Conservation (phyloP, 2,113 vertebrate genomes). For the Enhydra lutris region DNA sequence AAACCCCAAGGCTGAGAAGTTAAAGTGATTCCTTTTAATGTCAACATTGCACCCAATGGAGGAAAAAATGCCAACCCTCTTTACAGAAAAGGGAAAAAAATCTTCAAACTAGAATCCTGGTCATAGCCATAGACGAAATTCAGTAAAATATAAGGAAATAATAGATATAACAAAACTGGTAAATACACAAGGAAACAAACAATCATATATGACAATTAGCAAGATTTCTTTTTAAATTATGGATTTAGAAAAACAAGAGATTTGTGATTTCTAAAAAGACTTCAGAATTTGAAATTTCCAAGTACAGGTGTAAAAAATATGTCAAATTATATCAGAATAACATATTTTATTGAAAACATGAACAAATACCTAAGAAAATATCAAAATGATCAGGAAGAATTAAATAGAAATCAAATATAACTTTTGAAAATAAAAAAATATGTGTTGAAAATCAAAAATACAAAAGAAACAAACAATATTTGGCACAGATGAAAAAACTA, state of each 20-base stretch:
- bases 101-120: neutral
- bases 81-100: neutral
- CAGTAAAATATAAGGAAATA: neutral
- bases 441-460: neutral
- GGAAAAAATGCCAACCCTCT: neutral
- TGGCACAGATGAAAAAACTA: neutral
- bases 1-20: neutral
- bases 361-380: neutral
- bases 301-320: neutral
- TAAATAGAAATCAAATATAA: neutral
- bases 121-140: neutral
- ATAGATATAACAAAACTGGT: neutral
- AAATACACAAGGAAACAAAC: neutral
- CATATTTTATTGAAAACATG: neutral
- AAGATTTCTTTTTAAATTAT: neutral
- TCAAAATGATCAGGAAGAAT: neutral
- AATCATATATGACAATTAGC: neutral
- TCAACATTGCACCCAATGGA: neutral
- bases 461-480: neutral
- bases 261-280: neutral
- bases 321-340: neutral
- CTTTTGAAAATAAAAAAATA: neutral
- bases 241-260: neutral
- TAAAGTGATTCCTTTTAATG: neutral
- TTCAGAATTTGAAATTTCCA: neutral